Evolutionary conservation across 2,888 invertebrate genomes (phyloP).

Genomic region (Leptinotarsa tumamoca): DNA sequence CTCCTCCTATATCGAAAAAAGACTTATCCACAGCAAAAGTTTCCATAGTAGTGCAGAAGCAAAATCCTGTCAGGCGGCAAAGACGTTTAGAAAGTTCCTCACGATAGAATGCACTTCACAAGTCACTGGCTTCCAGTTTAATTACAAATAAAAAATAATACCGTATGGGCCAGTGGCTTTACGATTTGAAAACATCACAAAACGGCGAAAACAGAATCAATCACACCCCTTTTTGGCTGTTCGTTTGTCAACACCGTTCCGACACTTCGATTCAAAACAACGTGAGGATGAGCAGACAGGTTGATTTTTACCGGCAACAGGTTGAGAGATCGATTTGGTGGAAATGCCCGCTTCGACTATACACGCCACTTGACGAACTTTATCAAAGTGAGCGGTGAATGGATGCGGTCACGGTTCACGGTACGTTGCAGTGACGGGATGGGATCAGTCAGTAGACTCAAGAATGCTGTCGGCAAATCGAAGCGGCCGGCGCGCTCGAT

Average conservation of each 20-base stretch:
- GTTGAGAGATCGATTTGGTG: background rate
- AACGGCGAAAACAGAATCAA: slow-evolving; percentile 1
- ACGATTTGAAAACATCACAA: slow-evolving; percentile 19
- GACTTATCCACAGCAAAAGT: slow-evolving; percentile 69
- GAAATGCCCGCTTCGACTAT: background rate
- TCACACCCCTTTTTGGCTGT: slow-evolving; percentile 8
- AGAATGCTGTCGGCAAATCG: slow-evolving; percentile 17
- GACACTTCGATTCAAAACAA: background rate
- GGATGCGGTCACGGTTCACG: background rate
- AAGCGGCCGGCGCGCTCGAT: slow-evolving; percentile 3
- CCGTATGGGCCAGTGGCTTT: slow-evolving; percentile 12
- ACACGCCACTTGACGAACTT: slow-evolving; percentile 1
- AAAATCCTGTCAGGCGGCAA: background rate
- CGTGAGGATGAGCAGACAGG: slow-evolving; percentile 1
- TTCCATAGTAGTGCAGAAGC: slow-evolving; percentile 69
- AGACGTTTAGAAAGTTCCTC: background rate
- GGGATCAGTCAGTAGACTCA: slow-evolving; percentile 8
- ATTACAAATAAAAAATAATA: background rate
- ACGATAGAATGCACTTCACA: slow-evolving; percentile 22
- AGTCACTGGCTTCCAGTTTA: slow-evolving; percentile 14
- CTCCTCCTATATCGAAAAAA: slow-evolving; percentile 75
- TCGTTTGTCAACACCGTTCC: slow-evolving; percentile 1
- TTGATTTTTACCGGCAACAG: slow-evolving; percentile 13
- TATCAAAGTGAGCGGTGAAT: slow-evolving; percentile 10
- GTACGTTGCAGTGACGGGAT: background rate